Conservation (phyloP, 2,797 vertebrate genomes). For the Eulemur rubriventer region DNA sequence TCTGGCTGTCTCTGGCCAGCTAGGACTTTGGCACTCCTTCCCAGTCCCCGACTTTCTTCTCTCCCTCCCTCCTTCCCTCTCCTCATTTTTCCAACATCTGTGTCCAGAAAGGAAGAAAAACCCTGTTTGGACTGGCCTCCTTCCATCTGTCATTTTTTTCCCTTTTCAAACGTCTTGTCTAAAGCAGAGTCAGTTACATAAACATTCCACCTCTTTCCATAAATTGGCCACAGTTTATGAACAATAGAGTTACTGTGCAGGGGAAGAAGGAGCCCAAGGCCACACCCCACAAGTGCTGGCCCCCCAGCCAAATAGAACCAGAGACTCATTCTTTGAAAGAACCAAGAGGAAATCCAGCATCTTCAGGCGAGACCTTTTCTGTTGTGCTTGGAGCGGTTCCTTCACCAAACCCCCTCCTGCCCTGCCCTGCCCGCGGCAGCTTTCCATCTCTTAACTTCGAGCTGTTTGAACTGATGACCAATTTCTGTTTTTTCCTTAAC, state of each 20-base stretch:
- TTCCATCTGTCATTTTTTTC: conserved; percentile 82
- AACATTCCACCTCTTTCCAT: conserved; percentile 90
- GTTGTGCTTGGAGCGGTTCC: conserved; percentile 88
- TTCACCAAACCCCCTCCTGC: conserved; percentile 64
- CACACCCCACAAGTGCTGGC: conserved; percentile 87
- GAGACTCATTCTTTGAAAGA: conserved; percentile 90
- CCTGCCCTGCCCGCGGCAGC: conserved; percentile 54
- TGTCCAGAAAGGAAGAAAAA: conserved; percentile 90
- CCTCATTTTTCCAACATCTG: conserved; percentile 86
- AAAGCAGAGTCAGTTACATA: conserved; percentile 90
- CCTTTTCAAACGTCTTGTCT: conserved; percentile 84
- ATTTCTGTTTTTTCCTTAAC: conserved; percentile 37
- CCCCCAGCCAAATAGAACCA: conserved; percentile 87
- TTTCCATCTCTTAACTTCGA: conserved; percentile 69
- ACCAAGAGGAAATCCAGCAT: conserved; percentile 90
- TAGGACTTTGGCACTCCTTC: conserved; percentile 41
- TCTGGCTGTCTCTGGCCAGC: conserved; percentile 49
- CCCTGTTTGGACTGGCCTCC: conserved; percentile 89
- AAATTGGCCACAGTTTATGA: conserved; percentile 88
- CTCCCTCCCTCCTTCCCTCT: conserved; percentile 39
- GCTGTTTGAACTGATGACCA: conserved; percentile 71
- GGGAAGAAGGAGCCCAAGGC: conserved; percentile 85
- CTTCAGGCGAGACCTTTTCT: conserved; percentile 89
- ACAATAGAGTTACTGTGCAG: conserved; percentile 92
- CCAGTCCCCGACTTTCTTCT: conserved; percentile 30